These are phyloP conservation scores for Rhorus exstirpatorius DNA, from an alignment of 2,888 invertebrate species.

Conservation along the genomic window DNA sequence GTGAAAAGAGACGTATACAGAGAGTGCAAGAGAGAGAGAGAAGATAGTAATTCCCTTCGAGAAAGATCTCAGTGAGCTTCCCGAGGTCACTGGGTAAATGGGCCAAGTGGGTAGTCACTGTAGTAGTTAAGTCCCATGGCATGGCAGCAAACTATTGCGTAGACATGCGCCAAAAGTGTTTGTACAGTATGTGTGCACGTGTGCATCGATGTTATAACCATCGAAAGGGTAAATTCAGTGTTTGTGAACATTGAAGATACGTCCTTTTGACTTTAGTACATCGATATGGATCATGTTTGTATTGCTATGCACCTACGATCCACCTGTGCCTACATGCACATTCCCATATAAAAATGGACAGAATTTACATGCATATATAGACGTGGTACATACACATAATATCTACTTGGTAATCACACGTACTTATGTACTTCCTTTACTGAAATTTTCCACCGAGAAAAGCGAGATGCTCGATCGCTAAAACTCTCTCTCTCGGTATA, in stretches of 20 bases:
- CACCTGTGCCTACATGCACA: too few species aligned
- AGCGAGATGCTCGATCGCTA: too few species aligned
- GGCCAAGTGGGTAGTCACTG: constrained; percentile 51
- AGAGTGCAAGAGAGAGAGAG: constrained; percentile 8
- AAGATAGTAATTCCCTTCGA: constrained; percentile 72
- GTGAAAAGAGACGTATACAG: background rate
- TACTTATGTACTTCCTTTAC: too few species aligned
- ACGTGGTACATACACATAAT: too few species aligned
- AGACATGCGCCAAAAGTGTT: constrained; percentile 14
- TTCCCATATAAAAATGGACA: too few species aligned
- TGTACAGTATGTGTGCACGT: constrained; percentile 4
- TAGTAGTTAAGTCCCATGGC: constrained; percentile 13
- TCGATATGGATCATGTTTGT: too few species aligned
- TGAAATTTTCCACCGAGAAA: too few species aligned
- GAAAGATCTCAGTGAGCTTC: constrained; percentile 67
- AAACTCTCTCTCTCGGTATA: too few species aligned
- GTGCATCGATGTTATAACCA: background rate
- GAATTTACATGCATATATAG: too few species aligned
- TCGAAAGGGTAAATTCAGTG: constrained; percentile 4
- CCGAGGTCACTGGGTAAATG: constrained; percentile 64
- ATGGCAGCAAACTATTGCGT: constrained; percentile 35
- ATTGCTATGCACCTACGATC: background rate
- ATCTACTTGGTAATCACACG: too few species aligned
- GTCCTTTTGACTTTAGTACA: too few species aligned
- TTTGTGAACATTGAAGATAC: background rate